phyloP scores from a whole-genome alignment of 2,888 invertebrate genomes.

The Torymus texanus region DNA sequence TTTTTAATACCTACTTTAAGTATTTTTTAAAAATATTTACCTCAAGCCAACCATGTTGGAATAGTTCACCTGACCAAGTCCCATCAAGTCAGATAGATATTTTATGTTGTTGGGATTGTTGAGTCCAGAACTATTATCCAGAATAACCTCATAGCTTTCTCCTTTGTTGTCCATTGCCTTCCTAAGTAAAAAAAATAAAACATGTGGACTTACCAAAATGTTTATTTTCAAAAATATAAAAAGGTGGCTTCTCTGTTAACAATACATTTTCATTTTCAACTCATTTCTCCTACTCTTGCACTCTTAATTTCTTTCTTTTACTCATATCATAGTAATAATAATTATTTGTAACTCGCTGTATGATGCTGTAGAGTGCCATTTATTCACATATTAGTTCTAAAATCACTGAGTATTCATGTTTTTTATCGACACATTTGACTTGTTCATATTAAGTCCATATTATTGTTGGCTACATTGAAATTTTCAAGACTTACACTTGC shows the following conservation, averaged over 20 bases:
- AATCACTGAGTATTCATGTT: conserved; percentile 12
- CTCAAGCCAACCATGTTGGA: conserved; percentile 84
- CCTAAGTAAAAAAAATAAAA: conserved; percentile 74
- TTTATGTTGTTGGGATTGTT: conserved; percentile 92
- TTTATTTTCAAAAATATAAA: conserved; percentile 57
- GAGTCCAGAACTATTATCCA: conserved; percentile 90
- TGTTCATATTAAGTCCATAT: conserved; percentile 26
- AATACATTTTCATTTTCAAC: conserved; percentile 25
- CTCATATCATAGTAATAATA: neutral
- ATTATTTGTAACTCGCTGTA: neutral
- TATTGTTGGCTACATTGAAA: conserved; percentile 23
- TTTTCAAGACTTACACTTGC: conserved; percentile 18
- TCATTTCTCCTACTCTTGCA: neutral
- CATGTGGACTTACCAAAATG: conserved; percentile 13
- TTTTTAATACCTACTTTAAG: too few species aligned
- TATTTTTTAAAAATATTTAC: conserved; percentile 73
- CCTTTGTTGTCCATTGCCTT: conserved; percentile 88
- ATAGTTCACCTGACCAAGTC: conserved; percentile 82
- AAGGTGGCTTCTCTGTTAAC: conserved; percentile 71
- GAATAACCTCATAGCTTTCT: conserved; percentile 86
- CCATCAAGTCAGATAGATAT: conserved; percentile 86
- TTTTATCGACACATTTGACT: conserved; percentile 9
- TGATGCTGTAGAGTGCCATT: conserved; percentile 6
- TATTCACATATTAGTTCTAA: conserved; percentile 15
- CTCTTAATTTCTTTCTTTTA: conserved; percentile 10